These are phyloP conservation scores for Okamejei kenojei DNA, from an alignment of 2,797 vertebrate genomes.

Conservation along the genomic window DNA sequence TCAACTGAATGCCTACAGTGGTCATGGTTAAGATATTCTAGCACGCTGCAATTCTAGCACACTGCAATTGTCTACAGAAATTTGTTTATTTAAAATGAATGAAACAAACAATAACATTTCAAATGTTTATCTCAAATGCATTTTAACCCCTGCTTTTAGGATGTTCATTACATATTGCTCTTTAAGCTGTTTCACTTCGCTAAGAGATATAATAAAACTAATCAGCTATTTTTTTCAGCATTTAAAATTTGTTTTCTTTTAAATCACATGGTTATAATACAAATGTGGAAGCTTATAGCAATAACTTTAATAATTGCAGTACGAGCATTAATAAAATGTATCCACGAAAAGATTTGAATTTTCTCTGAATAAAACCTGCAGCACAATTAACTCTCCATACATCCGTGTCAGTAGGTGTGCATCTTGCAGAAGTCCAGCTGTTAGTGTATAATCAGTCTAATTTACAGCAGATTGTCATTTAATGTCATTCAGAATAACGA, in stretches of 20 bases:
- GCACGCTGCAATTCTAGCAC: not conserved
- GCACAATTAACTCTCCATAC: not conserved
- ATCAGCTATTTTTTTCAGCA: not conserved
- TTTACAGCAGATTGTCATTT: not conserved
- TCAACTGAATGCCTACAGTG: not conserved
- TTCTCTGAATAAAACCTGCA: not conserved
- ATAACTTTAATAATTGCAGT: not conserved
- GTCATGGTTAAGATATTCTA: not conserved
- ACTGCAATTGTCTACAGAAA: not conserved
- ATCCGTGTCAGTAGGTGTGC: too few relatives aligned
- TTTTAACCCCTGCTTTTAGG: not conserved
- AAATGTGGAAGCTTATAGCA: not conserved
- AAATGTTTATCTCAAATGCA: not conserved
- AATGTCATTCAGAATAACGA: not conserved
- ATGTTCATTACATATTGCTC: not conserved
- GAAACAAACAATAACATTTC: too few relatives aligned
- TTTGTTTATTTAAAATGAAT: too few relatives aligned
- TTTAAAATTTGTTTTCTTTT: not conserved
- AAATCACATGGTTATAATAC: not conserved
- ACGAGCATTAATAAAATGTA: not conserved
- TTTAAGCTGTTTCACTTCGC: not conserved
- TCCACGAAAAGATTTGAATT: not conserved
- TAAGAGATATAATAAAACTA: not conserved
- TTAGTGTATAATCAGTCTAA: not conserved
- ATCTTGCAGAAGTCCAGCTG: not conserved